These are phyloP conservation scores for Trichoplusia ni DNA, from an alignment of 1,140 invertebrate species.

Conservation along the genomic window DNA sequence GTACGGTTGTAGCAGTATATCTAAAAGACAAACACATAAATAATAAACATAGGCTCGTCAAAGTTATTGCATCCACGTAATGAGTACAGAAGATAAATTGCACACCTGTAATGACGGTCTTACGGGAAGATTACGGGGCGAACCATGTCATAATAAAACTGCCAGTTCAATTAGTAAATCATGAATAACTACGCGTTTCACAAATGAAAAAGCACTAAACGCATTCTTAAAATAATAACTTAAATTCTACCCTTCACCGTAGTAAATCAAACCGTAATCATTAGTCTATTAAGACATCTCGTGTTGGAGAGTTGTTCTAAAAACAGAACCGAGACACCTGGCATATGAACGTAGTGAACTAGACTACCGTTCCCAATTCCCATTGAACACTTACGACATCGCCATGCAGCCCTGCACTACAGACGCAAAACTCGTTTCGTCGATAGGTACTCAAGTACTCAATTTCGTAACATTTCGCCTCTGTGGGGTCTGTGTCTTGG, in stretches of 20 bases:
- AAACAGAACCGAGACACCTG: conserved; percentile 23
- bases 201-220: background rate
- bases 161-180: conserved; percentile 17
- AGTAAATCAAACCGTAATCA: conserved; percentile 11
- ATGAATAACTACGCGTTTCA: conserved; percentile 15
- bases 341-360: conserved; percentile 17
- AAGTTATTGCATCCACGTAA: conserved; percentile 23
- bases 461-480: conserved; percentile 67
- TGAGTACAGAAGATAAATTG: conserved; percentile 30
- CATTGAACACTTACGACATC: conserved; percentile 33
- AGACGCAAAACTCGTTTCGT: conserved; percentile 38
- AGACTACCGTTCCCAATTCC: conserved; percentile 35
- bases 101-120: conserved; percentile 19
- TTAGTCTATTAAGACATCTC: conserved; percentile 3
- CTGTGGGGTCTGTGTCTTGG: conserved; percentile 63
- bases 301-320: background rate
- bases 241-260: conserved; percentile 3
- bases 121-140: conserved; percentile 27
- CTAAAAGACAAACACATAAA: conserved; percentile 5
- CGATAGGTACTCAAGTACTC: no score
- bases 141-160: conserved; percentile 21
- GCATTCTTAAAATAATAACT: background rate
- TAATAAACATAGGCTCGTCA: conserved; percentile 17
- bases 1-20: no score
- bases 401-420: conserved; percentile 9